Conservation (phyloP, 2,113 vertebrate species). For the Hippoglossus stenolepis region DNA sequence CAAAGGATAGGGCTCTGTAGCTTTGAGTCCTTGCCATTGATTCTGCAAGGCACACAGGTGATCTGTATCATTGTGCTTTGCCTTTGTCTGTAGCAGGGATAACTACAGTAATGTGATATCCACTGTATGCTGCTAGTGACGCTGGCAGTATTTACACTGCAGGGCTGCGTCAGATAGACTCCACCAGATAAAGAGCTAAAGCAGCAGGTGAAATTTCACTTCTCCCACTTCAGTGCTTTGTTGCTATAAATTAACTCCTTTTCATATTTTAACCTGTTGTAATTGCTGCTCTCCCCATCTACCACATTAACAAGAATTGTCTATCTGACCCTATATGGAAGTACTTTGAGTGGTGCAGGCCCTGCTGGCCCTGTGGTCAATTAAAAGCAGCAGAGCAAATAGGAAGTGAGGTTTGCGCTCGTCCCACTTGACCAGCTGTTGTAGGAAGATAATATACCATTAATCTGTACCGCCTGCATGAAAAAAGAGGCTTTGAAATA, state of each 20-base stretch:
- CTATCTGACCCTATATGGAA: constrained; percentile 75
- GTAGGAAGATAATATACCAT: constrained; percentile 54
- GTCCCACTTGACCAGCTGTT: constrained; percentile 54
- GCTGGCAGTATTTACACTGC: constrained; percentile 29
- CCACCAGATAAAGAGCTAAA: not conserved
- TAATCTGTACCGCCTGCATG: constrained; percentile 52
- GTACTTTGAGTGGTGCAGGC: constrained; percentile 30
- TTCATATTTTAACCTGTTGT: constrained; percentile 7
- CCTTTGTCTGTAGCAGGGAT: constrained; percentile 21
- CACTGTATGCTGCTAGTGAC: constrained; percentile 7
- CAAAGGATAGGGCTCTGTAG: no score
- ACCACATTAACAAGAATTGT: constrained; percentile 38
- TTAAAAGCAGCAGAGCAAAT: constrained; percentile 63
- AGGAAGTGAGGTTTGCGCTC: constrained; percentile 68
- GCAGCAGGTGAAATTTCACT: constrained; percentile 8
- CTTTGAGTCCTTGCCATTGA: not conserved
- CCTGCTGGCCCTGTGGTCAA: constrained; percentile 44
- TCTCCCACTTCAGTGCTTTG: not conserved
- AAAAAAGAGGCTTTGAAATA: constrained; percentile 62
- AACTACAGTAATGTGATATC: constrained; percentile 43
- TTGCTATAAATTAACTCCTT: not conserved
- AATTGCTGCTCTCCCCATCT: not conserved
- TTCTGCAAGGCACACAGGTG: constrained; percentile 27
- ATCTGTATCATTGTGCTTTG: constrained; percentile 19
- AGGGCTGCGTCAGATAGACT: not conserved